A percentile compares a stretch with the other conserved stretches of the same genome.
Conservation (phyloP, 2,797 vertebrate species). For the Lophotriccus pileatus region DNA sequence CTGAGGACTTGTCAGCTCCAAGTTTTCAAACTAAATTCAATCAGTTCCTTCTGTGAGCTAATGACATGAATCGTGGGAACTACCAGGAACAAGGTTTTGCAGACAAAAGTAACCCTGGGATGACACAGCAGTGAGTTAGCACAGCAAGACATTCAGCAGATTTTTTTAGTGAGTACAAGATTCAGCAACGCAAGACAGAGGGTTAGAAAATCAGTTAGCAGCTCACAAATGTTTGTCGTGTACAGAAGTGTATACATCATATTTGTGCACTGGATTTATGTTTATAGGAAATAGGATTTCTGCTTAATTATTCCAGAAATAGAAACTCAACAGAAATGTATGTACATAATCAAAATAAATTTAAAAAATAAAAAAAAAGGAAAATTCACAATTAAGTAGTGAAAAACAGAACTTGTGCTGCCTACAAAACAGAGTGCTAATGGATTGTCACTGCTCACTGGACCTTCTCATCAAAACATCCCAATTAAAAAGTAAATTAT, state of each 20-base stretch:
- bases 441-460: neutral
- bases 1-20: constrained; percentile 9
- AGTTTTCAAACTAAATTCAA: constrained; percentile 21
- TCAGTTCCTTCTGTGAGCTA: constrained; percentile 23
- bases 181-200: neutral
- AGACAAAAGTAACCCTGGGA: neutral
- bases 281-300: neutral
- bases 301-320: neutral
- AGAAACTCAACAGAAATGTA: neutral
- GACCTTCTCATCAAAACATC: neutral
- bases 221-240: neutral
- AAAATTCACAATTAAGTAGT: neutral
- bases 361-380: no score
- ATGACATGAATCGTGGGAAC: constrained; percentile 23
- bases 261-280: neutral
- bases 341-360: neutral
- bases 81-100: neutral
- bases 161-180: neutral
- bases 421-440: neutral
- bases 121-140: neutral
- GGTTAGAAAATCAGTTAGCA: neutral
- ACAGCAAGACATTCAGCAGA: neutral
- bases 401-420: neutral
- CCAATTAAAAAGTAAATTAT: neutral
- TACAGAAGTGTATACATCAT: neutral